A percentile compares a stretch with the other conserved stretches of the same genome.
Conservation (phyloP, 2,797 vertebrate genomes). For the Cichlasoma orientale region DNA sequence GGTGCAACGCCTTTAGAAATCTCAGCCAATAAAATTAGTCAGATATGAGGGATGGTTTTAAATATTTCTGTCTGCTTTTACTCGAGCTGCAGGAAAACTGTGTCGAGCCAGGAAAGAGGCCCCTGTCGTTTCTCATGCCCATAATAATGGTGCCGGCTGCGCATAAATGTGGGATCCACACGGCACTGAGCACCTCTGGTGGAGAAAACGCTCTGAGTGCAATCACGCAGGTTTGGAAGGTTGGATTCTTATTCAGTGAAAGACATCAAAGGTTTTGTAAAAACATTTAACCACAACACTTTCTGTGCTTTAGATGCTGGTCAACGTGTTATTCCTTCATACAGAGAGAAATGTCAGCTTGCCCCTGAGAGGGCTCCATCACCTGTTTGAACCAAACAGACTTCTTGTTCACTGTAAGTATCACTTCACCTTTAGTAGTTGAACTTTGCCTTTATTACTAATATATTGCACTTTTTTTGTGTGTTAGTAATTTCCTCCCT, state of each 20-base stretch:
- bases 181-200: constrained; percentile 82
- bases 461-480: neutral
- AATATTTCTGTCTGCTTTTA: neutral
- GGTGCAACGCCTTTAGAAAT: constrained; percentile 29
- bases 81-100: constrained; percentile 75
- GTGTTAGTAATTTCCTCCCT: neutral
- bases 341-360: constrained; percentile 84
- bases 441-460: neutral
- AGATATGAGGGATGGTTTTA: neutral
- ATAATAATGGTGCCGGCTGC: constrained; percentile 80
- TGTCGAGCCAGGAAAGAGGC: constrained; percentile 78
- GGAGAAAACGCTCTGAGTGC: constrained; percentile 80
- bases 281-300: neutral
- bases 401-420: constrained; percentile 80
- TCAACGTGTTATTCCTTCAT: constrained; percentile 79
- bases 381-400: constrained; percentile 75
- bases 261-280: neutral
- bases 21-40: neutral
- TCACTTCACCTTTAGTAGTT: neutral
- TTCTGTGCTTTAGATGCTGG: constrained; percentile 79
- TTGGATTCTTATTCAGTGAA: neutral
- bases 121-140: constrained; percentile 83
- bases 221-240: constrained; percentile 78
- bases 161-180: constrained; percentile 83
- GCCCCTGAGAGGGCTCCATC: constrained; percentile 78